phyloP scores from a whole-genome alignment of 2,888 invertebrate genomes.

The Drosophila melanosoma region DNA sequence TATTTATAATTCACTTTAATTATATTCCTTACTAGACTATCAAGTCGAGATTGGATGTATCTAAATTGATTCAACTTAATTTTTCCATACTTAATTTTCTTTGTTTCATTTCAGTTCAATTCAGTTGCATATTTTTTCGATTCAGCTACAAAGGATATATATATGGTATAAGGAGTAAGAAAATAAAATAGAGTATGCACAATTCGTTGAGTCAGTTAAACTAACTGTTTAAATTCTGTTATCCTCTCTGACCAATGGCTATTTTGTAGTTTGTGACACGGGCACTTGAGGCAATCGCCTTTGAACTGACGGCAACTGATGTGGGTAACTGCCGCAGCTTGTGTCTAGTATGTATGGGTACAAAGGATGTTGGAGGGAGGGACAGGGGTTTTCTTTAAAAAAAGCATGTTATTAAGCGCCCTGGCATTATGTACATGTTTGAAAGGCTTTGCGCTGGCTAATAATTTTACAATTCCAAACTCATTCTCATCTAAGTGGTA shows the following conservation, averaged over 20 bases:
- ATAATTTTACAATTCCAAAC: neutral
- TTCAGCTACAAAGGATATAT: neutral
- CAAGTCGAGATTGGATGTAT: neutral
- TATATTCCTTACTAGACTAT: neutral
- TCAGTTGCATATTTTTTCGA: neutral
- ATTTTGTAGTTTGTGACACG: conserved; percentile 45
- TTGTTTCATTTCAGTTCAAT: neutral
- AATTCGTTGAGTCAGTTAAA: conserved; percentile 14
- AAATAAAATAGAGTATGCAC: conserved; percentile 18
- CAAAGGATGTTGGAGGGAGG: neutral
- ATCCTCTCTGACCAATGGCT: conserved; percentile 66
- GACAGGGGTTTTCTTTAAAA: neutral
- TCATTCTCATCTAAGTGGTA: neutral
- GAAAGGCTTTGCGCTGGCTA: neutral
- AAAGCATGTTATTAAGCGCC: conserved; percentile 53
- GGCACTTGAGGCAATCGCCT: conserved; percentile 55
- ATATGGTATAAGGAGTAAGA: neutral
- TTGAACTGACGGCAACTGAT: conserved; percentile 73
- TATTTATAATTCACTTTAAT: neutral
- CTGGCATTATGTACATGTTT: conserved; percentile 37
- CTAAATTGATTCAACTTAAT: neutral
- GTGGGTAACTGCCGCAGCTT: conserved; percentile 53
- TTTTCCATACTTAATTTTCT: neutral
- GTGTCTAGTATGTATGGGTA: neutral
- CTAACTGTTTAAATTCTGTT: conserved; percentile 35